Evolutionary conservation across 2,888 invertebrate genomes (phyloP).

Genomic region (Lagria hirta): DNA sequence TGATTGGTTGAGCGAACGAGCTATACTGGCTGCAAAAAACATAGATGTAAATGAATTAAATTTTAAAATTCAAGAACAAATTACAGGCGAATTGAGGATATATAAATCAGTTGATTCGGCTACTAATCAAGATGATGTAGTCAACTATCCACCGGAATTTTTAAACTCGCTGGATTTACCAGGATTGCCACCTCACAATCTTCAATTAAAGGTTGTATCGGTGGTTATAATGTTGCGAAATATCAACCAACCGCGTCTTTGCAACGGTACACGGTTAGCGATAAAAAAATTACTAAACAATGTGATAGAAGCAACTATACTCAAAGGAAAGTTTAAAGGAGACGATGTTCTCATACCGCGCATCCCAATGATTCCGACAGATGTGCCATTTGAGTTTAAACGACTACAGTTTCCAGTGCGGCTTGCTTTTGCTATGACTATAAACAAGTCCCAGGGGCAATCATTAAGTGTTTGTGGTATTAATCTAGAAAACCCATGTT

Average conservation of each 20-base stretch:
- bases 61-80: too few species aligned
- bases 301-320: slow-evolving; percentile 21
- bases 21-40: too few species aligned
- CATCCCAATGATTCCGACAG: slow-evolving; percentile 27
- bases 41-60: too few species aligned
- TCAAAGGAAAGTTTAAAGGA: slow-evolving; percentile 39
- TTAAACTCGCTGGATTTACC: too few species aligned
- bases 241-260: slow-evolving; percentile 23
- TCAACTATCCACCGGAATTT: too few species aligned
- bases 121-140: too few species aligned
- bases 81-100: too few species aligned
- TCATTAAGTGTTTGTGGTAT: slow-evolving; percentile 16
- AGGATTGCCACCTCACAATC: too few species aligned
- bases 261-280: slow-evolving; percentile 21
- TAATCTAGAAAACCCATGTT: slow-evolving; percentile 5
- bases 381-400: slow-evolving; percentile 24
- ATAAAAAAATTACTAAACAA: slow-evolving; percentile 17
- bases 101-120: too few species aligned
- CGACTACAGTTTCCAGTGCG: slow-evolving; percentile 25
- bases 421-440: slow-evolving; percentile 34
- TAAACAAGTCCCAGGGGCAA: slow-evolving; percentile 43
- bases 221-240: slow-evolving; percentile 22
- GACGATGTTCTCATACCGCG: slow-evolving; percentile 39
- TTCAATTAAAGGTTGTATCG: slow-evolving; percentile 24
- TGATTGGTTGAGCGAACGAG: too few species aligned